Evolutionary conservation across 2,113 vertebrate genomes (phyloP), one percentile per base, ranked within the genome.

Genomic region (Elaphurus davidianus): DNA sequence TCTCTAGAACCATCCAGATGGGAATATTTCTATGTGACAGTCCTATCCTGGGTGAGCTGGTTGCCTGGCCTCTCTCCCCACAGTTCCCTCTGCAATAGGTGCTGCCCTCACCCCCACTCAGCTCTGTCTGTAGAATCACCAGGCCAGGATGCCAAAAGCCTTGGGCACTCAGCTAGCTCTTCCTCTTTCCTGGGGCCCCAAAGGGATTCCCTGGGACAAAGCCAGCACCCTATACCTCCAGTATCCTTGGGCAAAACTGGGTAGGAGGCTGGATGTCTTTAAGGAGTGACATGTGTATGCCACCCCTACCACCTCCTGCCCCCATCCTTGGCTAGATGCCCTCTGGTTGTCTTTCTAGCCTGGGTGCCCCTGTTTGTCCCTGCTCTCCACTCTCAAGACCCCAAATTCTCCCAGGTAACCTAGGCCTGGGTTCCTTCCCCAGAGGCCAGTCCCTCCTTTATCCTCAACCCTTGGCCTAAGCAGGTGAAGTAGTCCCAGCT

Each of bases 1-100:
- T 98, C 96, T 98, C 97, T 90, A 96, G 94, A 97, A 94, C 96
- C 93, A 97, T 87, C 96, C 97, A 97, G 96, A 98, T 96, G 96
- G 96, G 96, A 96, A 90, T 98, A 98, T 97, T 98, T 97, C 96
- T 98, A 87, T 67, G 81, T 78, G 94, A 94, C 96, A 98, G 96
- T 83, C 87, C 36, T 82, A 84, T 74, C 62, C 87, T 95, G 55
- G 93, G 89, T 93, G 83, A 97, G 83, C 71, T 21, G 16, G 55
- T 90, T 92, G 94, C 83, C 93, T 97, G 67, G 94, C 67, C 87
- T 89, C 54, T 96, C 87, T 78, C 27, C 43, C 36, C 17, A 71
- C 30, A 91, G 82, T 87, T 83, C 45, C 87, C 45, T 91, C 71
- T 82, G 91, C 83, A 94, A 76, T 93, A 86, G 91, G 76, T 95